Evolutionary conservation across 2,797 vertebrate genomes (phyloP), one percentile per base, ranked within the genome.

Genomic region (Characodon lateralis): DNA sequence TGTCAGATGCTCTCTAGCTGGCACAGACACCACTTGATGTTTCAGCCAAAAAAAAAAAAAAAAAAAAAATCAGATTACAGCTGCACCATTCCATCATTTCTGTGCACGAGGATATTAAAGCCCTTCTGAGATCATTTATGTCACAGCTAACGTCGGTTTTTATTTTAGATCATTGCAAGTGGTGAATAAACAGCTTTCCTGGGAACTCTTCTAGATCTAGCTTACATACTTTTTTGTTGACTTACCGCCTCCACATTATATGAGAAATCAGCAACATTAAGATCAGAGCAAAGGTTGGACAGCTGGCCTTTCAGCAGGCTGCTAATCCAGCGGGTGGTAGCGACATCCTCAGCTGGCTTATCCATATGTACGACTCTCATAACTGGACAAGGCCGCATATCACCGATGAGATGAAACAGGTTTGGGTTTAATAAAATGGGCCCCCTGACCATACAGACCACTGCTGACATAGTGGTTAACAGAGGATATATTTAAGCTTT

Each of bases 281-380:
- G 81, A 76, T 72, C 31, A 70, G 72, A 83, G 48, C 75, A 89
- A 85, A 90, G 85, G 85, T 89, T 91, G 88, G 92, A 87, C 92
- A 93, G 88, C 90, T 91, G 92, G 87, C 59, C 80, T 53, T 73
- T 81, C 87, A 81, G 85, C 46, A 46, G 81, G 75, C 81, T 78
- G 83, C 85, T 91, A 90, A 94, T 92, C 92, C 91, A 51, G 0
- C 50, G 85, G 82, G 77, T 87, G 91, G 91, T 86, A 89, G 88
- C 51, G 83, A 87, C 82, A 91, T 91, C 87, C 89, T 75, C 39
- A 12, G 72, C 59, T 68, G 85, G 81, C 56, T 93, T 80, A 92
- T 80, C 83, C 71, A 84, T 87, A 83, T 18, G 1, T 71, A 73
- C 66, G 51, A 82, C 76, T 81, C 80, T 76, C 31, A 63, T 88